phyloP scores from a whole-genome alignment of 2,888 invertebrate genomes.

The Agriotes lineatus region DNA sequence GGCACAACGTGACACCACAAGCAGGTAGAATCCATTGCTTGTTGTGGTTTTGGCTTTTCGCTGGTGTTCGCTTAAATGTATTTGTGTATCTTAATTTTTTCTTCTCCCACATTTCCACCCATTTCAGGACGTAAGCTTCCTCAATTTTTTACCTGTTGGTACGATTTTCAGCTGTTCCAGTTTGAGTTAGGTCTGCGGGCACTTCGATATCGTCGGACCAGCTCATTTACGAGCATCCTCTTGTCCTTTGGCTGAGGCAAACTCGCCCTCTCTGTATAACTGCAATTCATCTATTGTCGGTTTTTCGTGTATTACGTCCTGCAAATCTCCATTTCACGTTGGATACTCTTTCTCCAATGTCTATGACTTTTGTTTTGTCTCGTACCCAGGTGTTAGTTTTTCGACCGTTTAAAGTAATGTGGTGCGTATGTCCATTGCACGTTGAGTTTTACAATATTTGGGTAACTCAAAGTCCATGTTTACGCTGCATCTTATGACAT shows the following conservation, averaged over 20 bases:
- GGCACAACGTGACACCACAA: too few relatives aligned
- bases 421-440: not conserved
- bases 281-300: not conserved
- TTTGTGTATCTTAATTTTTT: too few relatives aligned
- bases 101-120: too few relatives aligned
- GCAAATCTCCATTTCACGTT: not conserved
- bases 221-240: not conserved
- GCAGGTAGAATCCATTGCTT: too few relatives aligned
- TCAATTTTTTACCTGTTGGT: not conserved
- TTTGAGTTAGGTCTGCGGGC: not conserved
- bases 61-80: too few relatives aligned
- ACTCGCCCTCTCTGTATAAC: not conserved
- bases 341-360: not conserved
- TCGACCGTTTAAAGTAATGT: not conserved
- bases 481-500: not conserved
- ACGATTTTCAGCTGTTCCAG: not conserved
- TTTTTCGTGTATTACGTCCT: not conserved
- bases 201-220: not conserved
- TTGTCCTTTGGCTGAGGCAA: not conserved
- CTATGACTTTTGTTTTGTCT: not conserved
- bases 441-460: not conserved
- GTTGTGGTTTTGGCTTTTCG: too few relatives aligned
- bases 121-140: too few relatives aligned
- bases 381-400: too few relatives aligned
- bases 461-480: not conserved